A percentile compares a stretch with the other conserved stretches of the same genome.
Conservation (phyloP, 1,140 invertebrate species). For the Drosophila rhopaloa region DNA sequence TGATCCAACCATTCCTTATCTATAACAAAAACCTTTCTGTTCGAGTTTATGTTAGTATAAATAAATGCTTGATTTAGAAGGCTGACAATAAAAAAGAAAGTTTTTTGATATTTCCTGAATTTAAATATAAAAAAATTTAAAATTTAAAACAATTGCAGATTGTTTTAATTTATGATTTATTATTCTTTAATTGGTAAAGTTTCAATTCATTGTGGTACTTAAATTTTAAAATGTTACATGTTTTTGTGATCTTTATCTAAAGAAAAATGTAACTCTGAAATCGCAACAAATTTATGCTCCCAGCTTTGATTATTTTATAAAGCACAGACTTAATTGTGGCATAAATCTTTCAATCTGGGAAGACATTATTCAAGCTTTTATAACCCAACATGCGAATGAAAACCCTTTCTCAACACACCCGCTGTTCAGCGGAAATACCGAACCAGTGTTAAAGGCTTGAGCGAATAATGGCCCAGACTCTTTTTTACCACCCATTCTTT, state of each 20-base stretch:
- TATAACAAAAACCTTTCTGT: background rate
- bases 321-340: slow-evolving; percentile 11
- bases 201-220: too few relatives aligned
- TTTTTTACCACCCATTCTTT: background rate
- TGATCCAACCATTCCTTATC: background rate
- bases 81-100: too few relatives aligned
- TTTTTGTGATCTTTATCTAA: too few relatives aligned
- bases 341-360: slow-evolving; percentile 29
- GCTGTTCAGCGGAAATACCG: slow-evolving; percentile 19
- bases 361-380: slow-evolving; percentile 23
- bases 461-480: slow-evolving; percentile 14
- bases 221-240: too few relatives aligned
- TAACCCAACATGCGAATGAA: slow-evolving; percentile 13
- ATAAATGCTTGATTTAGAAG: too few relatives aligned
- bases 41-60: background rate
- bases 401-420: slow-evolving; percentile 5
- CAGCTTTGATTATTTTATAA: background rate
- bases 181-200: too few relatives aligned
- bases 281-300: background rate
- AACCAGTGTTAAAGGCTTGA: slow-evolving; percentile 28
- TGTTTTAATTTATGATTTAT: too few relatives aligned
- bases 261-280: too few relatives aligned
- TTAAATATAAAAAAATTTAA: too few relatives aligned
- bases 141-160: too few relatives aligned
- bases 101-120: too few relatives aligned